Evolutionary conservation across 2,797 vertebrate species (phyloP).

Genomic region (Pogonophryne albipinna): DNA sequence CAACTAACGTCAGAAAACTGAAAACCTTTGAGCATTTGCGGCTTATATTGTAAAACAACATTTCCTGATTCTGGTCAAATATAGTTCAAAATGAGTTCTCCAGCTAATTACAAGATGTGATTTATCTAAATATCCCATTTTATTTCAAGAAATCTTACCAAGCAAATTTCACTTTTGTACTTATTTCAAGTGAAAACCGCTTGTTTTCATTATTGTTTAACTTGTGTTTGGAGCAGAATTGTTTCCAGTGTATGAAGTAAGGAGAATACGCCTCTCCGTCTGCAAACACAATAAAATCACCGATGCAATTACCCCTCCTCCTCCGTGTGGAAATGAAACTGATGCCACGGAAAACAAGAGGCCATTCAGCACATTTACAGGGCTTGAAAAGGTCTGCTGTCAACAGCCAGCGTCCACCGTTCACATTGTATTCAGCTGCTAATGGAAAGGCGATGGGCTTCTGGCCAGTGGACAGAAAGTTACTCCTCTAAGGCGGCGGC

Average conservation of each 20-base stretch:
- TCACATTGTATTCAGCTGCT: conserved; percentile 59
- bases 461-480: conserved; percentile 58
- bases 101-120: no score
- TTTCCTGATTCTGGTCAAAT: no score
- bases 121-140: no score
- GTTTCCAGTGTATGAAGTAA: conserved; percentile 11
- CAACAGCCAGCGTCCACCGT: conserved; percentile 59
- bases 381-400: conserved; percentile 57
- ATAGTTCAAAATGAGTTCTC: no score
- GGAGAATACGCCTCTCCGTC: conserved; percentile 32
- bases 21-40: no score
- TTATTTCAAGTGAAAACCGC: no score
- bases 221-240: no score
- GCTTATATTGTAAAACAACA: no score
- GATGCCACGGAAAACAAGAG: conserved; percentile 28
- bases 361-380: conserved; percentile 50
- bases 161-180: no score
- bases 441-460: conserved; percentile 69
- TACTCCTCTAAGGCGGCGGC: conserved; percentile 56
- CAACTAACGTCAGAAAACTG: no score
- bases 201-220: no score
- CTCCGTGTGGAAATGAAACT: conserved; percentile 59
- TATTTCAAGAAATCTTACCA: no score
- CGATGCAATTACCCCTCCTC: conserved; percentile 62
- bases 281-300: conserved; percentile 48